phyloP scores from a whole-genome alignment of 2,113 vertebrate genomes.

The Boulengeromyrus knoepffleri region DNA sequence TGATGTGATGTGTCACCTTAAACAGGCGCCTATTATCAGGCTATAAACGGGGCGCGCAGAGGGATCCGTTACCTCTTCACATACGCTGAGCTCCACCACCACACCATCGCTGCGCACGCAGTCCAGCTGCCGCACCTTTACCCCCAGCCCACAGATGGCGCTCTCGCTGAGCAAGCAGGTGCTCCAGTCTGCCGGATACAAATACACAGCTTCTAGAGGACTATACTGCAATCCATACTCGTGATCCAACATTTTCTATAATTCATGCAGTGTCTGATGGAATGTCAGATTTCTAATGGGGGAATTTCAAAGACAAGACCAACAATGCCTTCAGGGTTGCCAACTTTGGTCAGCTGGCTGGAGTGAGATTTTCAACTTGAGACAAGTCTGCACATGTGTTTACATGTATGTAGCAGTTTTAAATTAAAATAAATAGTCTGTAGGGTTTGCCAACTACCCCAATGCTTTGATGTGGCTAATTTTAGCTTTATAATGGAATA shows the following conservation, averaged over 20 bases:
- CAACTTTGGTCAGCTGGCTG: background rate
- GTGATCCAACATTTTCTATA: background rate
- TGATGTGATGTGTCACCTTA: background rate
- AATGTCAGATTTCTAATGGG: background rate
- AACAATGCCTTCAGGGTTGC: background rate
- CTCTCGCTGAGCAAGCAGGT: constrained; percentile 81
- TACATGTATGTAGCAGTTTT: no score
- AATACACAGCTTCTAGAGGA: constrained; percentile 1
- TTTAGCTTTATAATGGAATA: no score
- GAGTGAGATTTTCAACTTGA: background rate
- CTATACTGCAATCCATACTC: background rate
- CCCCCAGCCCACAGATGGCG: constrained; percentile 74
- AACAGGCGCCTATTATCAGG: background rate
- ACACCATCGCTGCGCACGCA: constrained; percentile 80
- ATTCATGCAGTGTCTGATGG: background rate
- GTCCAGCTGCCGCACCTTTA: constrained; percentile 70
- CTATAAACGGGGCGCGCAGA: background rate
- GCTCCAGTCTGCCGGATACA: constrained; percentile 77
- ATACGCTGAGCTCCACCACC: constrained; percentile 57
- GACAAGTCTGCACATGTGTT: no score
- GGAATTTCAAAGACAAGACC: background rate
- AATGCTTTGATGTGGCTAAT: no score
- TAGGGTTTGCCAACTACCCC: no score
- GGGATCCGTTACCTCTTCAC: constrained; percentile 64
- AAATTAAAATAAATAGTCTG: no score